phyloP scores from a whole-genome alignment of 2,113 vertebrate species.

The Trichechus manatus region DNA sequence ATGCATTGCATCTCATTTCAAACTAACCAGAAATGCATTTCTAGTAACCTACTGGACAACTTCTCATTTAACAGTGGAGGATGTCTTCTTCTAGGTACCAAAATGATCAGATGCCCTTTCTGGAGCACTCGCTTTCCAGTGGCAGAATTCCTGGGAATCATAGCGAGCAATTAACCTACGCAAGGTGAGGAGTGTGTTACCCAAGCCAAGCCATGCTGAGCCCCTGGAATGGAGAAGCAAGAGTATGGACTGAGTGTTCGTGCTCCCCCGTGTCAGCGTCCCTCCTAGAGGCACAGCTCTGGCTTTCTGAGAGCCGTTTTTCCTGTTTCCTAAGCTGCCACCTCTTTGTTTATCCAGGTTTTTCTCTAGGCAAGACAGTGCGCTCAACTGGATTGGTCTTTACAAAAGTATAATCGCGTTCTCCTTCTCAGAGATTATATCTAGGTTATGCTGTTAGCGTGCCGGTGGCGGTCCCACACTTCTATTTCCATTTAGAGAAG shows the following conservation, averaged over 20 bases:
- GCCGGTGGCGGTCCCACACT: not conserved
- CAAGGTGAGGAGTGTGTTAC: rapidly evolving
- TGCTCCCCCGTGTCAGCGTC: not conserved
- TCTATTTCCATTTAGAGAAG: not conserved
- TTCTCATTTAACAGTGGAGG: not conserved
- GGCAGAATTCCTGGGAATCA: not conserved
- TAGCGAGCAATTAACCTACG: not conserved
- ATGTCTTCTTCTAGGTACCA: not conserved
- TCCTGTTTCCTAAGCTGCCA: not conserved
- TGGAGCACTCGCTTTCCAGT: too few relatives aligned
- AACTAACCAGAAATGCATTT: not conserved
- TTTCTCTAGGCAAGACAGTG: not conserved
- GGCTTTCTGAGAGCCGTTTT: not conserved
- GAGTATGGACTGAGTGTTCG: not conserved
- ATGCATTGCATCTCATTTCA: not conserved
- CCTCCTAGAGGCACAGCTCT: too few relatives aligned
- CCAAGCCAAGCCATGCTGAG: rapidly evolving
- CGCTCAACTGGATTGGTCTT: not conserved
- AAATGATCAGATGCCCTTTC: too few relatives aligned
- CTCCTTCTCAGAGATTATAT: not conserved
- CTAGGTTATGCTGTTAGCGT: not conserved
- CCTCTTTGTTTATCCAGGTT: not conserved
- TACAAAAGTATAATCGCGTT: not conserved
- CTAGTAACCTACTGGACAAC: not conserved
- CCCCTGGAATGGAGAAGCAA: not conserved